Conservation (phyloP, 2,888 invertebrate species). For the Palloptera scutellata region DNA sequence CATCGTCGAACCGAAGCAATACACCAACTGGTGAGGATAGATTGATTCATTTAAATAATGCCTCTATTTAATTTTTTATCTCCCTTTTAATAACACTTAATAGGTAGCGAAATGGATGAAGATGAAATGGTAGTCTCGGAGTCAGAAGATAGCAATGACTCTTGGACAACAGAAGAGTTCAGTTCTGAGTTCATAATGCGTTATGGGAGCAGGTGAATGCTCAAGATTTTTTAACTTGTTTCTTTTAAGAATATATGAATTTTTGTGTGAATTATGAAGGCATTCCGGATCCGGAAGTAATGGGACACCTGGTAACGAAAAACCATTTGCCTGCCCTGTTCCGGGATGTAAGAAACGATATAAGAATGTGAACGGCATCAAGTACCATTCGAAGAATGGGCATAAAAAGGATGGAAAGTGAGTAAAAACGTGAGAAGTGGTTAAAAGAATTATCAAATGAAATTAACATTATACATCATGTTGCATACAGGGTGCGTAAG, state of each 20-base stretch:
- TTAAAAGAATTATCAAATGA: not conserved
- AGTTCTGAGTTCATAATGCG: slow-evolving; percentile 81
- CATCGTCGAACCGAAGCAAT: slow-evolving; percentile 72
- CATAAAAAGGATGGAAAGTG: slow-evolving; percentile 86
- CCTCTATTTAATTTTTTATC: slow-evolving; percentile 2
- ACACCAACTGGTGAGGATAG: slow-evolving; percentile 72
- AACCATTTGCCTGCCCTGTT: slow-evolving; percentile 85
- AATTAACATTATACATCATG: slow-evolving; percentile 2
- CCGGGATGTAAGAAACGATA: slow-evolving; percentile 88
- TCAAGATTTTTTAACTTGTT: slow-evolving; percentile 38
- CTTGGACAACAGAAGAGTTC: slow-evolving; percentile 82
- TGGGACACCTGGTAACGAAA: slow-evolving; percentile 69
- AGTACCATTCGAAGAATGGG: slow-evolving; percentile 87
- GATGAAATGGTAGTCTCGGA: slow-evolving; percentile 74
- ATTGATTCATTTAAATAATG: too few relatives aligned
- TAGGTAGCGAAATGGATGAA: slow-evolving; percentile 77
- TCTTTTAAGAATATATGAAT: slow-evolving; percentile 16
- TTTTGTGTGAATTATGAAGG: slow-evolving; percentile 50
- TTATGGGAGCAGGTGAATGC: slow-evolving; percentile 72
- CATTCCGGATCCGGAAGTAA: slow-evolving; percentile 66
- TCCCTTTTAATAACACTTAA: slow-evolving; percentile 6
- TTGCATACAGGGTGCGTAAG: slow-evolving; percentile 73
- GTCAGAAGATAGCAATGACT: slow-evolving; percentile 83
- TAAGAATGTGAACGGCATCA: slow-evolving; percentile 88
- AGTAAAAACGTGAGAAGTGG: slow-evolving; percentile 57